Evolutionary conservation across 2,888 invertebrate species (phyloP).

Genomic region (Toxonevra muliebris): DNA sequence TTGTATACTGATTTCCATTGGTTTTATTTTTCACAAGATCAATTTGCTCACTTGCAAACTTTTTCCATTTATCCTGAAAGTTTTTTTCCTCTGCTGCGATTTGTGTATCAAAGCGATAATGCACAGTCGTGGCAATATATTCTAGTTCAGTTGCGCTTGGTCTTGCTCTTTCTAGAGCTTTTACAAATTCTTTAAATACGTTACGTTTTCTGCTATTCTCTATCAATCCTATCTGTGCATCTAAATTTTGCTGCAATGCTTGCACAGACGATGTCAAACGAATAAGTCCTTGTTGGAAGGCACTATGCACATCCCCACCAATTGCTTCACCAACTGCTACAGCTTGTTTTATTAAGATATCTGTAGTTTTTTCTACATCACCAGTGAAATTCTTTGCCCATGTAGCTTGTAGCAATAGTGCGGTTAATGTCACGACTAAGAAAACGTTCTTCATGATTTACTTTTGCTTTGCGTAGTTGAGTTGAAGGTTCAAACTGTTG

Average conservation of each 20-base stretch:
- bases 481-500: too few species aligned
- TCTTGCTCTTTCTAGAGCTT: background rate
- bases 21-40: background rate
- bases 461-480: too few species aligned
- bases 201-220: slow-evolving; percentile 15
- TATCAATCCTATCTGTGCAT: background rate
- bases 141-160: background rate
- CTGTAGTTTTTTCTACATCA: background rate
- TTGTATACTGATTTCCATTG: background rate
- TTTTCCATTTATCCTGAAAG: background rate
- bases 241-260: slow-evolving; percentile 6
- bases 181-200: background rate
- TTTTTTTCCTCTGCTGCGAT: background rate
- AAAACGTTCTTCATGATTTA: too few species aligned
- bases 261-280: slow-evolving; percentile 3
- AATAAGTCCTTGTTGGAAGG: background rate
- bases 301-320: background rate
- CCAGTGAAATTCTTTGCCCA: slow-evolving; percentile 6
- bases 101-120: background rate
- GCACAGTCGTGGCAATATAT: background rate
- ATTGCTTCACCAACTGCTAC: background rate
- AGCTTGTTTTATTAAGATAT: background rate
- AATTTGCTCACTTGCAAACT: background rate
- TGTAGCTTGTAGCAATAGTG: too few species aligned
- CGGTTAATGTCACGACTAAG: too few species aligned